These are phyloP conservation scores for Nothobranchius kuhntae DNA, from an alignment of 2,113 vertebrate species.

Conservation along the genomic window DNA sequence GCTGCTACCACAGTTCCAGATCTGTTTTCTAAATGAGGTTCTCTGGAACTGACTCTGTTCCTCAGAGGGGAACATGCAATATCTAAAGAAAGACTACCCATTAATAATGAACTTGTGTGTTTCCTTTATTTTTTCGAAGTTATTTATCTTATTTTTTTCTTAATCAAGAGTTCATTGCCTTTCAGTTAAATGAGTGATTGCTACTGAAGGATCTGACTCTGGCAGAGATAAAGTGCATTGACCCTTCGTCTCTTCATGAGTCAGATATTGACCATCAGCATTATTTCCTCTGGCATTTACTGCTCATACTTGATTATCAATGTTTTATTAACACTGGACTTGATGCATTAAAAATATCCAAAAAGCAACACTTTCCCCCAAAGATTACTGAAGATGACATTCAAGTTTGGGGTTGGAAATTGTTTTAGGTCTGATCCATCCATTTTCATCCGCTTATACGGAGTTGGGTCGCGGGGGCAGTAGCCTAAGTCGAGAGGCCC, in stretches of 20 bases:
- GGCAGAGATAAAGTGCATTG: conserved; percentile 24
- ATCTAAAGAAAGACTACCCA: conserved; percentile 48
- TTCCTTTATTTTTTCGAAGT: conserved; percentile 8
- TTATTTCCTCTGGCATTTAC: conserved; percentile 49
- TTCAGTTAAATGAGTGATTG: conserved; percentile 41
- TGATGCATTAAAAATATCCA: conserved; percentile 50
- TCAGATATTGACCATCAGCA: too few relatives aligned
- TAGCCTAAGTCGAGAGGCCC: too few relatives aligned
- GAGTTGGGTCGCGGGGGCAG: too few relatives aligned
- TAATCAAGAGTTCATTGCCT: conserved; percentile 30
- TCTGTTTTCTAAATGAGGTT: conserved; percentile 55
- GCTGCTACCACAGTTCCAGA: conserved; percentile 56
- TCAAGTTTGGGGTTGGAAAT: conserved; percentile 10
- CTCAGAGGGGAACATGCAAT: conserved; percentile 51
- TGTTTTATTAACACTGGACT: conserved; percentile 63
- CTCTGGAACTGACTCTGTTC: conserved; percentile 26
- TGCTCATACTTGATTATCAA: conserved; percentile 33
- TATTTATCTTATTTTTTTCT: conserved; percentile 30
- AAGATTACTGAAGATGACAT: conserved; percentile 50
- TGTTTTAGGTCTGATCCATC: conserved; percentile 16
- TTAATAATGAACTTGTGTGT: conserved; percentile 53
- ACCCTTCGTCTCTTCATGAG: too few relatives aligned
- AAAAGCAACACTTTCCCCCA: conserved; percentile 64
- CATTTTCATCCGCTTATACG: too few relatives aligned
- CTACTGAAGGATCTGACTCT: conserved; percentile 45